These are phyloP conservation scores for Lemur catta DNA, from an alignment of 2,797 vertebrate genomes.

Conservation along the genomic window DNA sequence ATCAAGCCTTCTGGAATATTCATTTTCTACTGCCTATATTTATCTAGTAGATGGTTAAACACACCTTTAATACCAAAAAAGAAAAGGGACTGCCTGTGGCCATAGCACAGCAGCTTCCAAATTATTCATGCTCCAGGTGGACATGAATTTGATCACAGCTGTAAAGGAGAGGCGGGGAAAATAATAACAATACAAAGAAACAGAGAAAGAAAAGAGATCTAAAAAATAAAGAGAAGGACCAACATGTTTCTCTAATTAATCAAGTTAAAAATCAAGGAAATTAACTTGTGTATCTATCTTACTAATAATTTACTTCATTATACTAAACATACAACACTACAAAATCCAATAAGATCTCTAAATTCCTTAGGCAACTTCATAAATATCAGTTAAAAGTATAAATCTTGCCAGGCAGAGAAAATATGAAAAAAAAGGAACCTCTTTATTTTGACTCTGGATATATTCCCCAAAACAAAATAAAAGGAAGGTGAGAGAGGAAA, in stretches of 20 bases:
- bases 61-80: not conserved
- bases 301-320: constrained; percentile 4
- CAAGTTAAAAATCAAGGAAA: constrained; percentile 8
- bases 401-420: not conserved
- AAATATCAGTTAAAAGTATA: not conserved
- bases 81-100: not conserved
- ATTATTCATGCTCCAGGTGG: not conserved
- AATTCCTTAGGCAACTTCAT: not conserved
- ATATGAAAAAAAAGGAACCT: not conserved
- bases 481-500: not conserved
- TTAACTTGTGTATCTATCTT: not conserved
- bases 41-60: not conserved
- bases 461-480: not conserved
- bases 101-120: not conserved
- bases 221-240: not conserved
- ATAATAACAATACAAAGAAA: not conserved
- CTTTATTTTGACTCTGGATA: not conserved
- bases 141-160: not conserved
- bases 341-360: not conserved
- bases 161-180: not conserved
- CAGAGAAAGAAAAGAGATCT: not conserved
- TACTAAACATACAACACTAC: not conserved
- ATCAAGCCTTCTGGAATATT: not conserved
- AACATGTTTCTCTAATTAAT: constrained; percentile 9
- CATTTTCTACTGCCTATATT: not conserved